A percentile compares a stretch with the other conserved stretches of the same genome.
Conservation (phyloP, 92 coral and sea anemone genomes). For the Porites cylindrica region DNA sequence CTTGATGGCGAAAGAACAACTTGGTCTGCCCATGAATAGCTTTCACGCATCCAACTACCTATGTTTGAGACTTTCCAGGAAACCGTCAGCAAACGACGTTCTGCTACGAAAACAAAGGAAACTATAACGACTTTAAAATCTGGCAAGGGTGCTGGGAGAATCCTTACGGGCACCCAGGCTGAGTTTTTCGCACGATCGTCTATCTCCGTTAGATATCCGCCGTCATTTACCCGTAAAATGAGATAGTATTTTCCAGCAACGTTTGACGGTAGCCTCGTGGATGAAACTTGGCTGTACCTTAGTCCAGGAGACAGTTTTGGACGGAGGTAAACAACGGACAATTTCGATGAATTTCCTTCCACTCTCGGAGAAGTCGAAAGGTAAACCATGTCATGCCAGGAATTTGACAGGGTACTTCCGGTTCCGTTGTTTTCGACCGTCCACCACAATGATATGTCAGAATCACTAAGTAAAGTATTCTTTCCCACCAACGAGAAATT, state of each 20-base stretch:
- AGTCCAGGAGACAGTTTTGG: conserved; percentile 39
- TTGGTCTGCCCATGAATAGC: conserved; percentile 61
- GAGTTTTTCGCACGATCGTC: conserved; percentile 53
- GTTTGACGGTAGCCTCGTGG: conserved; percentile 45
- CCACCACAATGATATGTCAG: conserved; percentile 56
- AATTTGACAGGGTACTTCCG: conserved; percentile 46
- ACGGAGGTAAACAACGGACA: conserved; percentile 25
- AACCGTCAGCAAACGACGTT: conserved; percentile 59
- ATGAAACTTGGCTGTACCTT: conserved; percentile 55
- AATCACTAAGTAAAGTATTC: conserved; percentile 41
- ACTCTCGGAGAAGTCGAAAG: conserved; percentile 47
- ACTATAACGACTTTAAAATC: conserved; percentile 52
- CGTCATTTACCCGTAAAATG: conserved; percentile 58
- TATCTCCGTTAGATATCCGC: conserved; percentile 44
- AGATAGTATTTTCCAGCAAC: conserved; percentile 53
- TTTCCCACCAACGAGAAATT: conserved; percentile 35
- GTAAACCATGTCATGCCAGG: conserved; percentile 68
- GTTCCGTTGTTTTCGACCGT: conserved; percentile 68
- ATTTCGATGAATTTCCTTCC: conserved; percentile 40
- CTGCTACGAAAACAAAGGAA: conserved; percentile 48
- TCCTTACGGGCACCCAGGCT: conserved; percentile 17
- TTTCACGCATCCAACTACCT: conserved; percentile 62
- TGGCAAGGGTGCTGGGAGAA: conserved; percentile 61
- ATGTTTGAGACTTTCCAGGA: conserved; percentile 66
- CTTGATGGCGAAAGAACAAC: conserved; percentile 61